Percentiles rank a stretch among this genome's conserved stretches.
Evolutionary conservation across 2,113 vertebrate species (phyloP).

Genomic region (Todiramphus chloris): DNA sequence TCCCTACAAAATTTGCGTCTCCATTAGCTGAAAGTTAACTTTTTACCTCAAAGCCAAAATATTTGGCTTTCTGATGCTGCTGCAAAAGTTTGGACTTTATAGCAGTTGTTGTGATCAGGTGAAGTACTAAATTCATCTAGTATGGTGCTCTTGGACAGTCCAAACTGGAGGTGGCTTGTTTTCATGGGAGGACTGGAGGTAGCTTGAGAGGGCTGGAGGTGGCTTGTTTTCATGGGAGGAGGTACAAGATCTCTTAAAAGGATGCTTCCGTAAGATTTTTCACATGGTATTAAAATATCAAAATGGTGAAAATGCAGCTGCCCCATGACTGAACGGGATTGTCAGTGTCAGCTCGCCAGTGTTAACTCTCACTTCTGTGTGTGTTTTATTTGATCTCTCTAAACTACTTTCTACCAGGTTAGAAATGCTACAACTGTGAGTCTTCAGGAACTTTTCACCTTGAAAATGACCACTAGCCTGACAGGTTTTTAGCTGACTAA

Average conservation of each 20-base stretch:
- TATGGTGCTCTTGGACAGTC: background rate
- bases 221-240: background rate
- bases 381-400: background rate
- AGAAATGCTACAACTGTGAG: background rate
- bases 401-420: background rate
- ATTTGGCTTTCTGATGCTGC: background rate
- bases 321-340: background rate
- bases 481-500: accelerated
- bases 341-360: background rate
- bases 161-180: background rate
- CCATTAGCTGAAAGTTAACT: background rate
- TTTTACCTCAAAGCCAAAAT: background rate
- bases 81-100: background rate
- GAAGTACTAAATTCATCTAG: background rate
- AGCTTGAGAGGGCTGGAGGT: background rate
- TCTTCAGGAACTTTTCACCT: background rate
- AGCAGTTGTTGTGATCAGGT: background rate
- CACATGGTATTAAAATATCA: background rate
- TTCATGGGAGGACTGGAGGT: background rate
- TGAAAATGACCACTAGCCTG: background rate
- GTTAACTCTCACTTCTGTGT: background rate
- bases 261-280: background rate
- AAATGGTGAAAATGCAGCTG: background rate
- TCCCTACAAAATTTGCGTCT: background rate
- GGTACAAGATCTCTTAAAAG: background rate